phyloP scores from a whole-genome alignment of 2,888 invertebrate genomes.

The Micoletzkya japonica region DNA sequence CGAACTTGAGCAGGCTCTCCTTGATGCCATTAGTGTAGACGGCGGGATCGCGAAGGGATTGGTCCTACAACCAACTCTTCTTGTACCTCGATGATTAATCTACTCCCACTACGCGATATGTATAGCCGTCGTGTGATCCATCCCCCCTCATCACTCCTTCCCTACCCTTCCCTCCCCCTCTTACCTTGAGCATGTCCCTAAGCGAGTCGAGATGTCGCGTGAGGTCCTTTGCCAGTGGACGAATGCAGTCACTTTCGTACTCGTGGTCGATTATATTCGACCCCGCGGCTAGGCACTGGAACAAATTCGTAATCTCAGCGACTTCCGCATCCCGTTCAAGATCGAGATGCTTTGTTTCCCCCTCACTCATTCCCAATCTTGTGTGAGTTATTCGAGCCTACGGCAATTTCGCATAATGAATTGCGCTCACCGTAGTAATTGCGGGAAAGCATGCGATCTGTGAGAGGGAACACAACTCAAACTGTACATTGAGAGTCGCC shows the following conservation, averaged over 20 bases:
- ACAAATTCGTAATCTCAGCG: too few relatives aligned
- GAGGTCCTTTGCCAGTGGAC: slow-evolving; percentile 91
- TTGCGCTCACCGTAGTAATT: too few relatives aligned
- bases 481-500: too few relatives aligned
- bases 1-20: slow-evolving; percentile 71
- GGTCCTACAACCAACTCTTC: slow-evolving; percentile 71
- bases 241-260: slow-evolving; percentile 90
- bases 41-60: slow-evolving; percentile 67
- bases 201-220: slow-evolving; percentile 94
- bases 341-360: neutral
- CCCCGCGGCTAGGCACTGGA: slow-evolving; percentile 91
- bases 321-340: too few relatives aligned
- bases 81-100: too few relatives aligned
- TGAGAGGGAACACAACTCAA: too few relatives aligned
- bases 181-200: slow-evolving; percentile 83
- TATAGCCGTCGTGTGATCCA: too few relatives aligned
- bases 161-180: too few relatives aligned
- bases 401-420: too few relatives aligned
- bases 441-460: too few relatives aligned
- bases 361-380: neutral
- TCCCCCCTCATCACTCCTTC: too few relatives aligned
- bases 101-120: too few relatives aligned
- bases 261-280: slow-evolving; percentile 97
- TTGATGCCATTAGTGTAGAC: slow-evolving; percentile 67
- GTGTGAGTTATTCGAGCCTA: neutral